phyloP scores from a whole-genome alignment of 53 echinoderm and acorn worm species.

The Actinopyga echinites region DNA sequence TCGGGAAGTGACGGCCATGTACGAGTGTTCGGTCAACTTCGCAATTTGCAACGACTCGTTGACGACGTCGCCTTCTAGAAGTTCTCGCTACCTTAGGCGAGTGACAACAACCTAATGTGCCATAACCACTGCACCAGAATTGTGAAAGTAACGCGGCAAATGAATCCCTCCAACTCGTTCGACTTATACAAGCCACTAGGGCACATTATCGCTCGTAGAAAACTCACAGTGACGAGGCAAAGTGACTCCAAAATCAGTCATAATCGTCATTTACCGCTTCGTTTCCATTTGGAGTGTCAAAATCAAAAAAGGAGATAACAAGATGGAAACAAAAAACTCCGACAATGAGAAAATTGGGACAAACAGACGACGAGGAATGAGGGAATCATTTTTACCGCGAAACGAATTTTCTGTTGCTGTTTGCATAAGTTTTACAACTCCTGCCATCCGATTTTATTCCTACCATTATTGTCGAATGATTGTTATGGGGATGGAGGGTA shows the following conservation, averaged over 20 bases:
- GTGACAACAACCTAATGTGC: slow-evolving; percentile 17
- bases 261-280: slow-evolving; percentile 8
- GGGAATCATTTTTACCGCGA: slow-evolving; percentile 1
- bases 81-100: too few relatives aligned
- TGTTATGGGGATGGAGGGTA: slow-evolving; percentile 29
- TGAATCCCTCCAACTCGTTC: slow-evolving; percentile 20
- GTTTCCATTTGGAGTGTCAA: too few relatives aligned
- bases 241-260: slow-evolving; percentile 20
- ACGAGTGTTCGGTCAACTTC: too few relatives aligned
- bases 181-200: slow-evolving; percentile 30
- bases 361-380: neutral
- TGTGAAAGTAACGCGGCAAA: slow-evolving; percentile 7
- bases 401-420: slow-evolving; percentile 11
- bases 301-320: neutral
- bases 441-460: slow-evolving; percentile 8
- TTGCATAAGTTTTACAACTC: slow-evolving; percentile 38
- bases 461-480: neutral
- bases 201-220: neutral
- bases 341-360: slow-evolving; percentile 34
- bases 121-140: slow-evolving; percentile 24
- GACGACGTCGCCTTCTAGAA: too few relatives aligned
- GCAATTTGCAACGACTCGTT: too few relatives aligned
- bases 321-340: neutral
- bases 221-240: neutral
- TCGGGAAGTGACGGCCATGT: too few relatives aligned